Percentiles rank a stretch among this genome's conserved stretches.
phyloP scores from a whole-genome alignment of 2,797 vertebrate genomes.

The Notolepis coatsorum region DNA sequence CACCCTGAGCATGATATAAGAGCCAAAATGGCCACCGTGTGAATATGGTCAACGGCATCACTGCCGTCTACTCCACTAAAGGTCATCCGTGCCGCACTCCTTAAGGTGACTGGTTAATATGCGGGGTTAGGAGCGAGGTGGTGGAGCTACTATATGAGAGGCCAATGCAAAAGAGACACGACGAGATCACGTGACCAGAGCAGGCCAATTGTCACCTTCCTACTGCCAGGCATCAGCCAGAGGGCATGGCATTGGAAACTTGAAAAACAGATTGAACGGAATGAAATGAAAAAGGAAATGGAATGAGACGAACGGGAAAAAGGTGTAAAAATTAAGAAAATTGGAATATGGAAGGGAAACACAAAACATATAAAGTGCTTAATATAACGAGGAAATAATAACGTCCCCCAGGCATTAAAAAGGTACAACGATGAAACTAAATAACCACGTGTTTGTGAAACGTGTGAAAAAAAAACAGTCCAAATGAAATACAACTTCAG shows the following conservation, averaged over 20 bases:
- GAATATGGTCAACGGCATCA: too few relatives aligned
- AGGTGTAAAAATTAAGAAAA: slow-evolving; percentile 28
- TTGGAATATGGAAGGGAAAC: slow-evolving; percentile 36
- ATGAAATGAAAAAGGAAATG: slow-evolving; percentile 64
- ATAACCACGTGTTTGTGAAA: background rate
- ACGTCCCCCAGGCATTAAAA: background rate
- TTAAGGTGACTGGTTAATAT: slow-evolving; percentile 47
- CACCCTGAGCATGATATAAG: too few relatives aligned
- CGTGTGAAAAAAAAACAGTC: background rate
- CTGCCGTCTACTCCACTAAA: too few relatives aligned
- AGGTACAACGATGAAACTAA: background rate
- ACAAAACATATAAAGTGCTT: background rate
- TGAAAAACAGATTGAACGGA: slow-evolving; percentile 86
- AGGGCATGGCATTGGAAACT: slow-evolving; percentile 88
- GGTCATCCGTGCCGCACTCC: too few relatives aligned
- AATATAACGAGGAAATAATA: slow-evolving; percentile 10
- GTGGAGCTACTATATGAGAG: slow-evolving; percentile 24
- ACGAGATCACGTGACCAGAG: slow-evolving; percentile 67
- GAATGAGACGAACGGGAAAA: slow-evolving; percentile 37
- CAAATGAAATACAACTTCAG: background rate
- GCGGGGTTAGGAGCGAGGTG: slow-evolving; percentile 22
- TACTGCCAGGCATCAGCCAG: slow-evolving; percentile 86
- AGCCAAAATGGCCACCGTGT: too few relatives aligned
- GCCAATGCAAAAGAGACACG: slow-evolving; percentile 55
- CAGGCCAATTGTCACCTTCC: slow-evolving; percentile 80